phyloP scores from a whole-genome alignment of 2,113 vertebrate genomes.

The Gadus chalcogrammus region DNA sequence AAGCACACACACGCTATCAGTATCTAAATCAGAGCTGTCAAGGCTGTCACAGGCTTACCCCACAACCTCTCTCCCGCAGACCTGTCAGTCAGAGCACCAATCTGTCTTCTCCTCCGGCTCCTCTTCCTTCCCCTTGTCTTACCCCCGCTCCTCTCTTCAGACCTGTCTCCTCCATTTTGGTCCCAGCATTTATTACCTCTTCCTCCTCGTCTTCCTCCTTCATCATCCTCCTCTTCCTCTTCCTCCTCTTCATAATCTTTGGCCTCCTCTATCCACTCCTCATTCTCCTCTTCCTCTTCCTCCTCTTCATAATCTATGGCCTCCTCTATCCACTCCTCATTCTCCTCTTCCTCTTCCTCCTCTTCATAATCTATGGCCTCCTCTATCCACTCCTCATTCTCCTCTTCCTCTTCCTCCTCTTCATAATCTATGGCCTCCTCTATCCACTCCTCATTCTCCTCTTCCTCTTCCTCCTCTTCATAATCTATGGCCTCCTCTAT shows the following conservation, averaged over 20 bases:
- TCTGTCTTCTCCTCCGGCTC: constrained; percentile 57
- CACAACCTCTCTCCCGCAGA: constrained; percentile 35
- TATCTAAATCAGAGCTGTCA: constrained; percentile 71
- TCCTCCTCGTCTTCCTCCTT: constrained; percentile 20
- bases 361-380: constrained; percentile 40
- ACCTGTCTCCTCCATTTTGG: constrained; percentile 28
- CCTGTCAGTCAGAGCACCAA: constrained; percentile 63
- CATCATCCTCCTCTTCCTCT: constrained; percentile 1
- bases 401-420: background rate
- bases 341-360: constrained; percentile 10
- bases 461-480: background rate
- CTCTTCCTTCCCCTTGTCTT: constrained; percentile 20
- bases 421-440: constrained; percentile 40
- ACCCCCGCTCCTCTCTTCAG: constrained; percentile 34
- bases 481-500: constrained; percentile 41
- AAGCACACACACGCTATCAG: constrained; percentile 40
- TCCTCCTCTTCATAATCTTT: constrained; percentile 32
- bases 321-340: constrained; percentile 28
- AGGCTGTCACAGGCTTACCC: constrained; percentile 59
- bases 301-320: constrained; percentile 37
- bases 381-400: constrained; percentile 20
- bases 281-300: background rate
- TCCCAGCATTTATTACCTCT: constrained; percentile 11
- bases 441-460: constrained; percentile 24
- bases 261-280: constrained; percentile 30